Percentiles rank a stretch among this genome's conserved stretches.
Evolutionary conservation across 2,113 vertebrate species (phyloP).

Genomic region (Toxotes chatareus): DNA sequence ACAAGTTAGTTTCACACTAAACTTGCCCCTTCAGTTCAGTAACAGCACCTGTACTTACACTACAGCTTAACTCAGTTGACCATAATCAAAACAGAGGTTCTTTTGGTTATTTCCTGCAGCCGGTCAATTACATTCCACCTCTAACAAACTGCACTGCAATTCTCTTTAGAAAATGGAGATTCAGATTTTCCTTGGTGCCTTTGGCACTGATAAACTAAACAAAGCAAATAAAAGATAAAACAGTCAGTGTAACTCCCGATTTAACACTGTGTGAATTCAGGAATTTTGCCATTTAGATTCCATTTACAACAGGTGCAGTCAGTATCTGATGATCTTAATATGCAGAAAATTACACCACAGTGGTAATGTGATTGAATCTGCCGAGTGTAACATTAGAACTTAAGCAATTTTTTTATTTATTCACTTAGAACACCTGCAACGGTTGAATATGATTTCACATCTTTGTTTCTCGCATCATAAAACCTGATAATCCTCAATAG

Average conservation of each 20-base stretch:
- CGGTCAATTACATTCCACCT: no score
- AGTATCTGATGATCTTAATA: constrained; percentile 14
- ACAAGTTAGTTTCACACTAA: no score
- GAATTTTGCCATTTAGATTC: constrained; percentile 21
- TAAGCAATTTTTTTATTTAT: constrained; percentile 12
- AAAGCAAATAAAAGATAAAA: background rate
- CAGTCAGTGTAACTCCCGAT: background rate
- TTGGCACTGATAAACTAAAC: background rate
- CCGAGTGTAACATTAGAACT: constrained; percentile 26
- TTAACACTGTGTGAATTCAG: background rate
- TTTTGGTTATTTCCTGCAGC: no score
- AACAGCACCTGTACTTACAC: no score
- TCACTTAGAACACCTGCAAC: background rate
- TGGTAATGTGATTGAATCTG: constrained; percentile 35
- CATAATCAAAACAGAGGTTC: no score
- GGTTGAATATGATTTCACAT: background rate
- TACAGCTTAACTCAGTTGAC: no score
- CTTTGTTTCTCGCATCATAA: background rate
- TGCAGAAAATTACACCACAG: constrained; percentile 28
- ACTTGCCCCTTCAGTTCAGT: no score
- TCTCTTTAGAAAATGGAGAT: background rate
- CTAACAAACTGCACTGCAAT: background rate
- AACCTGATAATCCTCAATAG: constrained; percentile 26
- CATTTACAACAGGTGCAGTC: constrained; percentile 17
- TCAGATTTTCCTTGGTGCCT: background rate